Evolutionary conservation across 2,888 invertebrate genomes (phyloP).

Genomic region (Malthinus flaveolus): DNA sequence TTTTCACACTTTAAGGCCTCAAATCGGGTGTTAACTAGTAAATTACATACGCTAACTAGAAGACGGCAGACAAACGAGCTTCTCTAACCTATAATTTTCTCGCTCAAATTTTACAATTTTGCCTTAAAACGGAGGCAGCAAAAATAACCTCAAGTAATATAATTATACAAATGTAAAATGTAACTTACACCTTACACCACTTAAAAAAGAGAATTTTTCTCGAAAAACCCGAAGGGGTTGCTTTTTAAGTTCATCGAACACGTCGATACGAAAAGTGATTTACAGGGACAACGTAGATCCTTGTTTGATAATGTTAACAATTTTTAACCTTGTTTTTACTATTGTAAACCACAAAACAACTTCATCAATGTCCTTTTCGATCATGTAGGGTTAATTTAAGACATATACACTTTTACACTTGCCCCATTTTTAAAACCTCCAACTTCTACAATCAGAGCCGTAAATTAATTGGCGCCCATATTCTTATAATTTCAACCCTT

Average conservation of each 20-base stretch:
- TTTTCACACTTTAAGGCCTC: constrained; percentile 21
- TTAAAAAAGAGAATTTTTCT: too few relatives aligned
- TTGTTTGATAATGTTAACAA: constrained; percentile 20
- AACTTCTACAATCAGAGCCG: not conserved
- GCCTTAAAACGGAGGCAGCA: constrained; percentile 27
- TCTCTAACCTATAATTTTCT: constrained; percentile 50
- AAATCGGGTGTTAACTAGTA: constrained; percentile 51
- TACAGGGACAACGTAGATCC: constrained; percentile 10
- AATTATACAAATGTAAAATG: not conserved
- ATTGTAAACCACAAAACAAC: constrained; percentile 22
- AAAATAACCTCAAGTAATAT: not conserved
- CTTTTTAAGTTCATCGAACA: too few relatives aligned
- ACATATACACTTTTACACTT: constrained; percentile 3
- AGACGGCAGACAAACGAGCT: constrained; percentile 53
- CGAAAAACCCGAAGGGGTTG: too few relatives aligned
- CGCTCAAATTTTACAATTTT: constrained; percentile 41
- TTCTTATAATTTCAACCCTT: constrained; percentile 27
- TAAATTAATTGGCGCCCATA: constrained; percentile 32
- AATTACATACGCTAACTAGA: constrained; percentile 34
- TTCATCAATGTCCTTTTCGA: constrained; percentile 28
- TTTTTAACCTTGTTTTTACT: constrained; percentile 14
- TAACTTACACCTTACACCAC: not conserved
- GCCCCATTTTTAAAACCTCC: not conserved
- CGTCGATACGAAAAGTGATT: not conserved
- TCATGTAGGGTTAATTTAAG: constrained; percentile 18